Percentiles rank a stretch among this genome's conserved stretches.
Conservation (phyloP, 2,888 invertebrate genomes). For the Parelbella ahira region DNA sequence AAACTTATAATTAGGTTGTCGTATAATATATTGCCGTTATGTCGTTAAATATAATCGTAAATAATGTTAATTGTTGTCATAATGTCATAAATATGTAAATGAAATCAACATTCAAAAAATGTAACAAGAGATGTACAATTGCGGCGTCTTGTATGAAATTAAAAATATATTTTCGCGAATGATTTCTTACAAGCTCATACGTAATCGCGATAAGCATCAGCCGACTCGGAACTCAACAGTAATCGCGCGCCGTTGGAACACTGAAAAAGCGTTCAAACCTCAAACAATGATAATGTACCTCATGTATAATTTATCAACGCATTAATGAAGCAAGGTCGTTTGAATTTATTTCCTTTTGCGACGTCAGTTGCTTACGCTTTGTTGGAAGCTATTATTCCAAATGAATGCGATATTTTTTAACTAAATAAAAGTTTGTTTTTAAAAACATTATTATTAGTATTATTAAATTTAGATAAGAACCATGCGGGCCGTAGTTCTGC, state of each 20-base stretch:
- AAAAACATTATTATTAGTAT: too few species aligned
- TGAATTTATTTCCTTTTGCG: slow-evolving; percentile 60
- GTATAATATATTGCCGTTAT: too few species aligned
- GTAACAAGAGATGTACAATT: too few species aligned
- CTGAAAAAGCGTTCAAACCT: slow-evolving; percentile 54
- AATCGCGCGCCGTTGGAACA: slow-evolving; percentile 17
- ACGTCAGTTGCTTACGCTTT: slow-evolving; percentile 34
- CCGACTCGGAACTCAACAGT: slow-evolving; percentile 22
- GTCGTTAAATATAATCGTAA: too few species aligned
- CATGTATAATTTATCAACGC: slow-evolving; percentile 70
- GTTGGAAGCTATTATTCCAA: too few species aligned
- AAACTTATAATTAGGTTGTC: too few species aligned
- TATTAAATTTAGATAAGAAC: slow-evolving; percentile 40
- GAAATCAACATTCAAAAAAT: too few species aligned
- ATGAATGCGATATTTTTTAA: too few species aligned
- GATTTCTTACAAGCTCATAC: slow-evolving; percentile 11
- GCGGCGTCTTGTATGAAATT: too few species aligned
- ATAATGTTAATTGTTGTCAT: too few species aligned
- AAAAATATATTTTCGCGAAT: slow-evolving; percentile 5
- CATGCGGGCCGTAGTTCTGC: slow-evolving; percentile 43
- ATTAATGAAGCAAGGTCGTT: slow-evolving; percentile 76
- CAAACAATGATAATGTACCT: slow-evolving; percentile 64
- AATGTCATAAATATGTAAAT: too few species aligned
- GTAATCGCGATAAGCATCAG: slow-evolving; percentile 20
- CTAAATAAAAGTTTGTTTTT: slow-evolving; percentile 30